These are phyloP conservation scores for Apamea epomidion DNA, from an alignment of 2,888 invertebrate genomes.

Conservation along the genomic window DNA sequence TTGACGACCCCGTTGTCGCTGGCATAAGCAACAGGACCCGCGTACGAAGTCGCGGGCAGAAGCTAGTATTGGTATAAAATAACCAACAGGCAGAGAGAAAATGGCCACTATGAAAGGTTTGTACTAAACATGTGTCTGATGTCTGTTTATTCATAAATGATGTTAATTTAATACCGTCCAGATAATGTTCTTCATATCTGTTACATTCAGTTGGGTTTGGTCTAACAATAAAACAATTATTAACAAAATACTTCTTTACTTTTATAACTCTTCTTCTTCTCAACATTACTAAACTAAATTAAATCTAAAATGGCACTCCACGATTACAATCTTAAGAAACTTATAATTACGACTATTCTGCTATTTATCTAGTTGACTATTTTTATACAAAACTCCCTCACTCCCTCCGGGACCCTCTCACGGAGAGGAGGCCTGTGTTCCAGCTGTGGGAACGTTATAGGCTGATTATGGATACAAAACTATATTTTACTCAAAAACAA, in stretches of 20 bases:
- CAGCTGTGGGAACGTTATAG: background rate
- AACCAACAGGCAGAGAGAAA: no score
- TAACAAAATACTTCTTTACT: background rate
- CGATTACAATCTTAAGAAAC: background rate
- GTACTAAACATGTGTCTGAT: background rate
- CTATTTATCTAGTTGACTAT: no score
- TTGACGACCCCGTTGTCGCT: no score
- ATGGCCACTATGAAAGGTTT: no score
- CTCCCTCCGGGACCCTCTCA: background rate
- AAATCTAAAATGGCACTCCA: slow-evolving; percentile 22
- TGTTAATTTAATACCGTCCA: background rate
- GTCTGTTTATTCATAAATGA: background rate
- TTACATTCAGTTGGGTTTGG: background rate
- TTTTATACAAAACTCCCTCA: background rate
- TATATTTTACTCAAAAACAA: background rate
- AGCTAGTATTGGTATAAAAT: background rate
- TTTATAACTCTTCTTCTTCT: background rate
- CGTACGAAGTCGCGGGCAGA: no score
- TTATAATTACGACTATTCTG: background rate
- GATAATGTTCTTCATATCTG: background rate
- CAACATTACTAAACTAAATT: slow-evolving; percentile 1
- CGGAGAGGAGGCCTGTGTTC: background rate
- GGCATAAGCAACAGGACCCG: no score
- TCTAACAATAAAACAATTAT: slow-evolving; percentile 1
- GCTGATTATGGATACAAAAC: background rate